phyloP scores from a whole-genome alignment of 2,797 vertebrate species.

The Eulemur coronatus region DNA sequence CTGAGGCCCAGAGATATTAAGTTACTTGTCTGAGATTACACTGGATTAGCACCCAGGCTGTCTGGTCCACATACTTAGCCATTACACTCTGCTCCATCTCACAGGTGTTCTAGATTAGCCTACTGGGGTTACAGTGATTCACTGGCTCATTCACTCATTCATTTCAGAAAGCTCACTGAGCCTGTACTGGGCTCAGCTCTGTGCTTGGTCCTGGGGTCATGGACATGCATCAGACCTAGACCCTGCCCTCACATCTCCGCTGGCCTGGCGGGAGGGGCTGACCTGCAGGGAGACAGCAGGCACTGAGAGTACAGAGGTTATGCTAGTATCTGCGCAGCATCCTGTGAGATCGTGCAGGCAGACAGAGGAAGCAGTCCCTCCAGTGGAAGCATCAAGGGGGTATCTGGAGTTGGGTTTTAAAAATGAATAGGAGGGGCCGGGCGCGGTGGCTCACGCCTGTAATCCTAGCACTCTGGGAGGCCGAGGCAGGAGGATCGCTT shows the following conservation, averaged over 20 bases:
- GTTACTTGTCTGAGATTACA: background rate
- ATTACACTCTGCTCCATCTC: background rate
- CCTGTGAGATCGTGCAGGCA: background rate
- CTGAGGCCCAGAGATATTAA: background rate
- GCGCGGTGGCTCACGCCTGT: no score
- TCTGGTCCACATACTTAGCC: background rate
- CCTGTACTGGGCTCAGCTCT: background rate
- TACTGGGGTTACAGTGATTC: background rate
- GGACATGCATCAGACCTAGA: background rate
- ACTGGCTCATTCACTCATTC: background rate
- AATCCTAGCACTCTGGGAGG: no score
- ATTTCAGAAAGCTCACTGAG: background rate
- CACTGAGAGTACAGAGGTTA: background rate
- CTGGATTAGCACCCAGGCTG: background rate
- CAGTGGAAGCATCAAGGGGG: background rate
- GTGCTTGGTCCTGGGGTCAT: background rate
- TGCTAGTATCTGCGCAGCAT: background rate
- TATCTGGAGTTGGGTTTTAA: background rate
- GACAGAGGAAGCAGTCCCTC: background rate
- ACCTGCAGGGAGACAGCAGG: background rate
- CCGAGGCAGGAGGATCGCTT: no score
- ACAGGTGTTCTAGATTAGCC: background rate
- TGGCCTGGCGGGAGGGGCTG: background rate
- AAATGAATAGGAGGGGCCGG: background rate
- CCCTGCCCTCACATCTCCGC: background rate